Conservation (phyloP, 2,888 invertebrate species). For the Cryptus armator region DNA sequence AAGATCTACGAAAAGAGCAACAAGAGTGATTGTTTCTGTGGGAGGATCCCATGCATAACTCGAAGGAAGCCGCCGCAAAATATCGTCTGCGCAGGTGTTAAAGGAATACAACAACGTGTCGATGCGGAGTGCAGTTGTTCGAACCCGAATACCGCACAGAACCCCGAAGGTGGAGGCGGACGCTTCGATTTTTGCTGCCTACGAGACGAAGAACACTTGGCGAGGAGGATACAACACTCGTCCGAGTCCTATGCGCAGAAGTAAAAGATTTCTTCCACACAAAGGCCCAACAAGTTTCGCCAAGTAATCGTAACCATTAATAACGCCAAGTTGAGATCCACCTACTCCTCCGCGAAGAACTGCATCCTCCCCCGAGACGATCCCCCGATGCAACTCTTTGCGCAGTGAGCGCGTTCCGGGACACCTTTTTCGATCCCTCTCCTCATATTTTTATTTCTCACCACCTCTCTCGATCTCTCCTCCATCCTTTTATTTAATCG, state of each 20-base stretch:
- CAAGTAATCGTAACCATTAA: constrained; percentile 84
- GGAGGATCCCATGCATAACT: constrained; percentile 84
- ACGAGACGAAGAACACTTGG: constrained; percentile 27
- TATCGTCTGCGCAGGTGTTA: constrained; percentile 80
- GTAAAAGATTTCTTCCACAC: constrained; percentile 55
- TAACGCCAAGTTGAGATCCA: constrained; percentile 79
- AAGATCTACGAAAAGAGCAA: constrained; percentile 28
- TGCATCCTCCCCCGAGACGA: constrained; percentile 45
- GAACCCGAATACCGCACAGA: constrained; percentile 22
- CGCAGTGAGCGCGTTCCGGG: constrained; percentile 37
- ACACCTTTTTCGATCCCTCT: constrained; percentile 56
- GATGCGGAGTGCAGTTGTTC: constrained; percentile 28
- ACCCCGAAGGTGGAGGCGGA: constrained; percentile 56
- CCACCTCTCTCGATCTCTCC: constrained; percentile 32
- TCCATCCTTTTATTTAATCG: constrained; percentile 28
- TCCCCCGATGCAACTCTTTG: constrained; percentile 46
- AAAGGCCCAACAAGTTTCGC: constrained; percentile 82
- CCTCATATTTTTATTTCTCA: constrained; percentile 43
- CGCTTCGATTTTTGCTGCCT: constrained; percentile 47
- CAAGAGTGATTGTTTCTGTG: constrained; percentile 82
- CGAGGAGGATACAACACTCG: constrained; percentile 24
- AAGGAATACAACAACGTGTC: constrained; percentile 75
- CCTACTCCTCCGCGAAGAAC: constrained; percentile 71
- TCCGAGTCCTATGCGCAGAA: background rate
- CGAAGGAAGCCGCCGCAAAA: constrained; percentile 74